Percentiles rank a stretch among this genome's conserved stretches.
These are phyloP conservation scores for Phaethornis superciliosus DNA, from an alignment of 2,113 vertebrate genomes.

Conservation along the genomic window DNA sequence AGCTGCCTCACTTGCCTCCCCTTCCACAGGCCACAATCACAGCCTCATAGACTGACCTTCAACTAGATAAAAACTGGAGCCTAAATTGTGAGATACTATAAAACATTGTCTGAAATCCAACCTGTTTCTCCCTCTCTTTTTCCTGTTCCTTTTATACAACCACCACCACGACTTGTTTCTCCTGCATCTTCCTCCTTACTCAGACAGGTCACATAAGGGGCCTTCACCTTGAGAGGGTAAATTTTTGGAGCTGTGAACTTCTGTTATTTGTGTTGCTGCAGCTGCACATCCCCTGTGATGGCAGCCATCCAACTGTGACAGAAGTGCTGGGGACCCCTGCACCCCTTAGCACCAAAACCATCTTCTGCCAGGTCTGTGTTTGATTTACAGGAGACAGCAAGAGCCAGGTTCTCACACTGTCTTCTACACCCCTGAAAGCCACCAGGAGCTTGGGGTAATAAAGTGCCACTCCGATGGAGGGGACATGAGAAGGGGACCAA, in stretches of 20 bases:
- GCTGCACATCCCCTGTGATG: background rate
- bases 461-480: background rate
- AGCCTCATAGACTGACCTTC: background rate
- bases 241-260: rapidly evolving
- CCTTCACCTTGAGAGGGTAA: background rate
- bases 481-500: background rate
- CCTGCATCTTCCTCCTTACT: background rate
- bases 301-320: background rate
- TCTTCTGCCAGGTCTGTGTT: background rate
- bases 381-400: background rate
- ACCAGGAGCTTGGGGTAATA: background rate
- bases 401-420: rapidly evolving
- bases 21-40: background rate
- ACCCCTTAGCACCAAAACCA: background rate
- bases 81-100: background rate
- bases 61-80: background rate
- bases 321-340: rapidly evolving
- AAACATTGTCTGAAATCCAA: background rate
- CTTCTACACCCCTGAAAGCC: background rate
- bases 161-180: background rate
- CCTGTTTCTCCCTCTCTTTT: background rate
- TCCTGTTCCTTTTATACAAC: background rate
- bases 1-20: background rate
- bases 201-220: background rate
- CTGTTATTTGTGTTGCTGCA: rapidly evolving